These are phyloP conservation scores for Minunthozetes semirufus DNA, from an alignment of 2,888 invertebrate genomes.

Conservation along the genomic window DNA sequence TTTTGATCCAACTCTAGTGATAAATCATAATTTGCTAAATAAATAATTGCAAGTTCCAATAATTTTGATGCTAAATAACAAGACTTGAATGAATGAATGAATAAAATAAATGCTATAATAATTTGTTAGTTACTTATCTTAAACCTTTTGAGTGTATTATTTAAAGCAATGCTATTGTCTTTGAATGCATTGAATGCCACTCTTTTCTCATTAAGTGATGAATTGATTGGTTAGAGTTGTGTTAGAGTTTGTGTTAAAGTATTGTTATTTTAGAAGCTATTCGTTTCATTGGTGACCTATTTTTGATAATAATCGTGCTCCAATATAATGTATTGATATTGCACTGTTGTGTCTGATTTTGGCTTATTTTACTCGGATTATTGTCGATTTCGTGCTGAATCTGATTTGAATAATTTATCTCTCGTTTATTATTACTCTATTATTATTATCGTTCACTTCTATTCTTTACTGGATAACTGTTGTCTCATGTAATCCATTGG, in stretches of 20 bases:
- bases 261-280: conserved; percentile 6
- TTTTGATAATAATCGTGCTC: conserved; percentile 16
- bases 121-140: background rate
- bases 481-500: background rate
- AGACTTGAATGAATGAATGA: background rate
- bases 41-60: background rate
- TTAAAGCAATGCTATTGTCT: background rate
- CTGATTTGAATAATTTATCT: conserved; percentile 21
- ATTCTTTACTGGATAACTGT: background rate
- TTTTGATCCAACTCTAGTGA: background rate
- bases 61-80: background rate
- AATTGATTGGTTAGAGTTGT: conserved; percentile 13
- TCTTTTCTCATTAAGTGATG: conserved; percentile 15
- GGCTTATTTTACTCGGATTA: background rate
- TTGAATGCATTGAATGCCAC: conserved; percentile 10
- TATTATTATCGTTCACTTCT: background rate
- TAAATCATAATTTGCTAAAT: conserved; percentile 23
- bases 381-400: conserved; percentile 19
- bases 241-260: too few relatives aligned
- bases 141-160: background rate
- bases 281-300: conserved; percentile 12
- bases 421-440: background rate
- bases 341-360: conserved; percentile 9
- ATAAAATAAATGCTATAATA: background rate
- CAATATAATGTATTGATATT: background rate